Evolutionary conservation across 2,888 invertebrate species (phyloP).

Genomic region (Lasioglossum zephyrum): DNA sequence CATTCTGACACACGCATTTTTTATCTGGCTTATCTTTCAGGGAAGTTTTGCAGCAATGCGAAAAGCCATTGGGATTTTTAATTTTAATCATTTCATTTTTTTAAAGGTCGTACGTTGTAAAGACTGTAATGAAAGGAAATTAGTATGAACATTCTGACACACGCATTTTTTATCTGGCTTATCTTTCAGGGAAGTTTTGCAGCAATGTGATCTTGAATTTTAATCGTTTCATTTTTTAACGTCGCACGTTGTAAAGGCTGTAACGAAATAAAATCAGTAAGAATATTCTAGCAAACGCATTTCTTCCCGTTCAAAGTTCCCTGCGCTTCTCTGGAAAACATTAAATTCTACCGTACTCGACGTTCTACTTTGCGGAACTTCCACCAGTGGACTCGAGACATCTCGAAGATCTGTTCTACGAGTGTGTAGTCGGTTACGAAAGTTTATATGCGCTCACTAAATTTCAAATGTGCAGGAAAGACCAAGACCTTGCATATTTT

Average conservation of each 20-base stretch:
- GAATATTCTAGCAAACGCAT: not conserved
- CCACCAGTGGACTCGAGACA: slow-evolving; percentile 17
- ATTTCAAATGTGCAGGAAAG: slow-evolving; percentile 5
- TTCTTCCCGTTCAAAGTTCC: not conserved
- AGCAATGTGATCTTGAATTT: not conserved
- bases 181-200: not conserved
- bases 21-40: not conserved
- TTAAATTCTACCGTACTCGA: slow-evolving; percentile 20
- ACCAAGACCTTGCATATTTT: not conserved
- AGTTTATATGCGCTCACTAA: not conserved
- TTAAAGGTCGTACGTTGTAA: too few species aligned
- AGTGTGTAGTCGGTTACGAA: slow-evolving; percentile 26
- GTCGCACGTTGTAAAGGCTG: too few species aligned
- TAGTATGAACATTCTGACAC: not conserved
- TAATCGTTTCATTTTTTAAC: too few species aligned
- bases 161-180: not conserved
- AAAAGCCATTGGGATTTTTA: not conserved
- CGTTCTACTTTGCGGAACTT: slow-evolving; percentile 32
- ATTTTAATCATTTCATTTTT: too few species aligned
- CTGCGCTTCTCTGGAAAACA: slow-evolving; percentile 21
- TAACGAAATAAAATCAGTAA: not conserved
- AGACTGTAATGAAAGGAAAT: not conserved
- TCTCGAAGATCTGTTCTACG: slow-evolving; percentile 43
- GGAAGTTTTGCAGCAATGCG: not conserved
- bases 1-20: not conserved